phyloP scores from a whole-genome alignment of 2,113 vertebrate genomes.

The Phaetusa simplex region DNA sequence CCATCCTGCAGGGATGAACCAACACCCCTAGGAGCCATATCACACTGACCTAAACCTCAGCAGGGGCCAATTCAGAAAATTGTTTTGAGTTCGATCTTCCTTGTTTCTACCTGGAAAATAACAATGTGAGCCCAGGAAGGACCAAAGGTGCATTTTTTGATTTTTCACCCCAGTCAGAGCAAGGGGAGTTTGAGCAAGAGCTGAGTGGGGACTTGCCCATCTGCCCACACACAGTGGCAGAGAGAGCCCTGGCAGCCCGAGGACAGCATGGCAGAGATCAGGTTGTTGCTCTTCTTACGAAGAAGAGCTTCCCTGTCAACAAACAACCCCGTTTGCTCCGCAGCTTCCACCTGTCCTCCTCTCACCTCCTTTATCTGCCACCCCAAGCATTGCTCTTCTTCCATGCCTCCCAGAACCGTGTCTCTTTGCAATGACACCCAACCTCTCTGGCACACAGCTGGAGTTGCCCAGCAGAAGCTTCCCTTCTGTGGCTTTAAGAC shows the following conservation, averaged over 20 bases:
- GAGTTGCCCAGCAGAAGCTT: background rate
- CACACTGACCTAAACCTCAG: background rate
- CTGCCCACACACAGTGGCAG: background rate
- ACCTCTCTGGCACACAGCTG: background rate
- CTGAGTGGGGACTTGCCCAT: background rate
- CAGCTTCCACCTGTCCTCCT: background rate
- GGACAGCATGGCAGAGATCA: background rate
- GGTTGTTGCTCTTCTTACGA: background rate
- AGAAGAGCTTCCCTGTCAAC: background rate
- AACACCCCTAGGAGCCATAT: background rate
- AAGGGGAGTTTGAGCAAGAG: background rate
- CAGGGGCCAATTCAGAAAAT: background rate
- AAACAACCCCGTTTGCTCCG: accelerated
- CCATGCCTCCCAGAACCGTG: background rate
- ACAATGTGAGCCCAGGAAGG: background rate
- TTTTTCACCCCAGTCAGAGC: background rate
- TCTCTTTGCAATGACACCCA: background rate
- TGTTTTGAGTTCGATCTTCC: background rate
- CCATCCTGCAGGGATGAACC: background rate
- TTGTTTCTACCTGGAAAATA: background rate
- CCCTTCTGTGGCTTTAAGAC: background rate
- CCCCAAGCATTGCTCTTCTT: background rate
- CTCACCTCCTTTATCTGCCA: background rate
- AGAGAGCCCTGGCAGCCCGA: background rate
- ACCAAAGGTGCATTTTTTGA: background rate